Evolutionary conservation across 2,888 invertebrate species (phyloP).

Genomic region (Nephrotoma flavescens): DNA sequence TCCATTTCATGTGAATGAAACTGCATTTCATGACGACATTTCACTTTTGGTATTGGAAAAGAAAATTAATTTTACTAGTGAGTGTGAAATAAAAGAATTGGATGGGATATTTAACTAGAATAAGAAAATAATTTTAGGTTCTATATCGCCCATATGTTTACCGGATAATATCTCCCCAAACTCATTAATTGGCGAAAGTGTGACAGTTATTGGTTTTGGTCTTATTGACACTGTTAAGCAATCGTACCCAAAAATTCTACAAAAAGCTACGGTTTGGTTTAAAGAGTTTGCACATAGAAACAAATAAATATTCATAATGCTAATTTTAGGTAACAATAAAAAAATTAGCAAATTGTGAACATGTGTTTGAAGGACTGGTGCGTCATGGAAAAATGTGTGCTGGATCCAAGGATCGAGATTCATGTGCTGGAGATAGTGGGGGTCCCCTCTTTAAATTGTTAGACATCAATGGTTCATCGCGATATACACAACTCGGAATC

Average conservation of each 20-base stretch:
- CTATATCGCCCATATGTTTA: background rate
- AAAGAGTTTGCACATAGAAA: background rate
- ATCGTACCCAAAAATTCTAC: background rate
- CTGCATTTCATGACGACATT: too few relatives aligned
- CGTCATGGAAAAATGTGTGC: background rate
- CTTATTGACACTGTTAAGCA: background rate
- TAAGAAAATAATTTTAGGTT: too few relatives aligned
- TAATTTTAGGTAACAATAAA: background rate
- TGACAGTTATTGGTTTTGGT: background rate
- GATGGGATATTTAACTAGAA: too few relatives aligned
- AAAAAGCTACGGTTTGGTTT: background rate
- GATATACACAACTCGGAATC: background rate
- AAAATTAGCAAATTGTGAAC: background rate
- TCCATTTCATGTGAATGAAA: too few relatives aligned
- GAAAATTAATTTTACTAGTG: too few relatives aligned
- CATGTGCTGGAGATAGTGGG: background rate
- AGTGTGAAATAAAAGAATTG: too few relatives aligned
- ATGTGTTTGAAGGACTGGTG: background rate
- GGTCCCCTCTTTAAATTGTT: background rate
- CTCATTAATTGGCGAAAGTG: background rate
- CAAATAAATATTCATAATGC: background rate
- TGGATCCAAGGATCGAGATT: background rate
- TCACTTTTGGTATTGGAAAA: too few relatives aligned
- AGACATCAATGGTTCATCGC: background rate
- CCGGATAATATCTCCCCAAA: background rate